phyloP scores from a whole-genome alignment of 2,888 invertebrate genomes.

The Criorhina ranunculi region DNA sequence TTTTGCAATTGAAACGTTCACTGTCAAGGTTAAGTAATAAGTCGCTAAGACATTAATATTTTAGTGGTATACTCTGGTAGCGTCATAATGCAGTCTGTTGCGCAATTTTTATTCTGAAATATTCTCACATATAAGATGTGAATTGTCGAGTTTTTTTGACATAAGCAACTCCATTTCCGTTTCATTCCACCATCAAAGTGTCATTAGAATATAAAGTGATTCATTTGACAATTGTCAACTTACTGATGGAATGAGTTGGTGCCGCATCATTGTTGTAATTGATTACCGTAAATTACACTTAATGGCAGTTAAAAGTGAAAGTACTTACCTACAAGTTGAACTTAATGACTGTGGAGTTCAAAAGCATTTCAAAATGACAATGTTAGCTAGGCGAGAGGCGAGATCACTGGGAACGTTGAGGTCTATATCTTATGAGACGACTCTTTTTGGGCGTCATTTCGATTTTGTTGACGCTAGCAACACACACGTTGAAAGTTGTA shows the following conservation, averaged over 20 bases:
- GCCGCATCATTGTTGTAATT: conserved; percentile 12
- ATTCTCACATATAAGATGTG: background rate
- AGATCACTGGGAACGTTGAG: conserved; percentile 9
- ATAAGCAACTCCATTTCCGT: background rate
- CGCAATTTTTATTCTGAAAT: background rate
- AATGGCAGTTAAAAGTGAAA: conserved; percentile 47
- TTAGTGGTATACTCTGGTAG: background rate
- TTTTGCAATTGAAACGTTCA: conserved; percentile 45
- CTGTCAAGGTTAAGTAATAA: conserved; percentile 50
- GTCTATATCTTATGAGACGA: conserved; percentile 16
- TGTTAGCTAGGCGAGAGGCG: background rate
- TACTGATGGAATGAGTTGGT: background rate
- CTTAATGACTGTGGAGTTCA: conserved; percentile 11
- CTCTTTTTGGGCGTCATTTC: conserved; percentile 16
- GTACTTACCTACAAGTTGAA: conserved; percentile 17
- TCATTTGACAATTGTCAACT: background rate
- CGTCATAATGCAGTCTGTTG: conserved; percentile 8
- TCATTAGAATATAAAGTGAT: background rate
- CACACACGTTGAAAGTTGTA: conserved; percentile 11
- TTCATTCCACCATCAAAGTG: background rate
- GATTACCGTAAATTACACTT: background rate
- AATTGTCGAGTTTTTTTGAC: background rate
- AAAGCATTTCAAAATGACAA: conserved; percentile 36
- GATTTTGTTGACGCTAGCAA: conserved; percentile 45
- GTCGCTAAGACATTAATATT: conserved; percentile 4